Percentiles rank a stretch among this genome's conserved stretches.
These are phyloP conservation scores for Drosophila mayaguana DNA, from an alignment of 2,888 invertebrate genomes.

Conservation along the genomic window DNA sequence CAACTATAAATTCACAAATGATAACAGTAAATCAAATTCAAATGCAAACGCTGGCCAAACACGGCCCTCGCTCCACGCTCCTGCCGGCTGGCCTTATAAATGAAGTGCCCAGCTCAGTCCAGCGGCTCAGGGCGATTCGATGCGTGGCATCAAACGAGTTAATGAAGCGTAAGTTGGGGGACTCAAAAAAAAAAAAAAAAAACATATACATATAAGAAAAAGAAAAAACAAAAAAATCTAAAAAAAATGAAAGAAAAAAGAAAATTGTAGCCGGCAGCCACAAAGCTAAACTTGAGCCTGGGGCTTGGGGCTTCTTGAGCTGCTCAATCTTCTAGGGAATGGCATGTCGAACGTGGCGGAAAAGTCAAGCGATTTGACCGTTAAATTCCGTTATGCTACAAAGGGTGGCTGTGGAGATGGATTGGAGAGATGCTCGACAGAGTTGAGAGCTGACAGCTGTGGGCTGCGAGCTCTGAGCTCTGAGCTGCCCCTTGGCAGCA, in stretches of 20 bases:
- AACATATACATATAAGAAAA: neutral
- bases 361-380: conserved; percentile 79
- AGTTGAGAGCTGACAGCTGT: neutral
- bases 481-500: conserved; percentile 12
- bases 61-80: conserved; percentile 6
- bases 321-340: conserved; percentile 6
- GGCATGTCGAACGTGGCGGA: conserved; percentile 45
- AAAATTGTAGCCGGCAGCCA: conserved; percentile 16
- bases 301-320: conserved; percentile 7
- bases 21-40: conserved; percentile 71
- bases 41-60: conserved; percentile 29
- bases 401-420: conserved; percentile 2
- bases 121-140: conserved; percentile 1
- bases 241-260: neutral
- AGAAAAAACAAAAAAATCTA: neutral
- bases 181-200: neutral
- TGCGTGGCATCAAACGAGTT: conserved; percentile 71
- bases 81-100: conserved; percentile 37
- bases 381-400: conserved; percentile 59
- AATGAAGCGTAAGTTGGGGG: conserved; percentile 62
- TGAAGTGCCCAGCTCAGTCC: conserved; percentile 40
- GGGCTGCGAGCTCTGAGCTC: neutral
- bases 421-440: neutral
- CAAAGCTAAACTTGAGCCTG: conserved; percentile 21
- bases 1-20: conserved; percentile 71